These are phyloP conservation scores for Cynodonichthys magdalenae DNA, from an alignment of 2,797 vertebrate species.

Conservation along the genomic window DNA sequence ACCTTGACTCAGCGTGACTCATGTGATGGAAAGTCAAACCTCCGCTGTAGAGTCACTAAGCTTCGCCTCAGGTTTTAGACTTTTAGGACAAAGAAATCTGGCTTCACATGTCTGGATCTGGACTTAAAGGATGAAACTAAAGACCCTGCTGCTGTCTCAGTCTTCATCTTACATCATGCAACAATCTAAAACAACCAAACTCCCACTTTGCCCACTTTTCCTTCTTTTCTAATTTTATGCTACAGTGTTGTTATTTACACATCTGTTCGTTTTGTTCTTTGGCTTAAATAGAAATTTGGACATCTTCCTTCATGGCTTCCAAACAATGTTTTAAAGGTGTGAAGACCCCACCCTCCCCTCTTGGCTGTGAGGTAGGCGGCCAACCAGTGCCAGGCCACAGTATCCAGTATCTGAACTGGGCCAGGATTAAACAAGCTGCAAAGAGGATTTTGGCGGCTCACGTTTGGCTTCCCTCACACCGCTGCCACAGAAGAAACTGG, in stretches of 20 bases:
- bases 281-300: slow-evolving; percentile 59
- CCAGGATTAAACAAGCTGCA: slow-evolving; percentile 54
- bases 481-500: slow-evolving; percentile 35
- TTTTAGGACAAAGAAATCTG: slow-evolving; percentile 36
- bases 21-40: slow-evolving; percentile 33
- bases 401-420: slow-evolving; percentile 68
- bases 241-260: slow-evolving; percentile 40
- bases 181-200: not conserved
- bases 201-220: slow-evolving; percentile 6
- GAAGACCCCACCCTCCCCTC: slow-evolving; percentile 36
- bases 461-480: slow-evolving; percentile 32
- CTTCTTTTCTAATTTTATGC: not conserved
- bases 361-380: slow-evolving; percentile 49
- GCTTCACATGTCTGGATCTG: slow-evolving; percentile 26
- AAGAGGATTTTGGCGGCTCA: slow-evolving; percentile 59
- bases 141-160: not conserved
- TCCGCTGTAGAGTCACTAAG: slow-evolving; percentile 23
- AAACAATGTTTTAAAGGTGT: slow-evolving; percentile 53
- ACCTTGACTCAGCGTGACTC: slow-evolving; percentile 59
- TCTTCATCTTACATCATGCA: slow-evolving; percentile 5
- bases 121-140: slow-evolving; percentile 29
- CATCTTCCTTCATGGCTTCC: slow-evolving; percentile 53
- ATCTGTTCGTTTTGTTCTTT: slow-evolving; percentile 30
- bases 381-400: slow-evolving; percentile 53
- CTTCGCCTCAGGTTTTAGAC: slow-evolving; percentile 41